Evolutionary conservation across 1,140 invertebrate genomes (phyloP).

Genomic region (Bilobella aurantiaca): DNA sequence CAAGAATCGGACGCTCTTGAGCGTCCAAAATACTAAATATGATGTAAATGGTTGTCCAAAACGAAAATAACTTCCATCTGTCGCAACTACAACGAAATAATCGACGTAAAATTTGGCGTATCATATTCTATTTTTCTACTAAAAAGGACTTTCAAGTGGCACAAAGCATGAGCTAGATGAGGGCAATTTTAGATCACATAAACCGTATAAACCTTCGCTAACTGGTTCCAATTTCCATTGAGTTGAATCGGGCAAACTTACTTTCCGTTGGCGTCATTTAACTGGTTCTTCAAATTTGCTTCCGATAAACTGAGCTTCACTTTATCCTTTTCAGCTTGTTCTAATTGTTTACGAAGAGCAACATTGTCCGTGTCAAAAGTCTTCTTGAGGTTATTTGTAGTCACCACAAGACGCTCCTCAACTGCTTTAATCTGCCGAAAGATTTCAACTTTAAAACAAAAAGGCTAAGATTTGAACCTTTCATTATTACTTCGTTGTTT

Average conservation of each 20-base stretch:
- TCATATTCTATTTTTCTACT: background rate
- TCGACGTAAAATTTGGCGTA: too few species aligned
- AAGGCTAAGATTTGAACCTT: background rate
- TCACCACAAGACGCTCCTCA: background rate
- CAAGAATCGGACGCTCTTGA: background rate
- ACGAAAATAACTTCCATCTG: background rate
- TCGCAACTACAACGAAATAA: too few species aligned
- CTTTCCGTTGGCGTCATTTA: slow-evolving; percentile 14
- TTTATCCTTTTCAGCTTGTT: slow-evolving; percentile 15
- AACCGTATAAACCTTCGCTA: background rate
- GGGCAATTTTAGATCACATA: background rate
- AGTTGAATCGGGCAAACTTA: background rate
- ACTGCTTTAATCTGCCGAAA: slow-evolving; percentile 8
- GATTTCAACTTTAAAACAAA: too few species aligned
- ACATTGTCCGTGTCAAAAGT: slow-evolving; percentile 7
- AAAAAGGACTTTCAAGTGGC: too few species aligned
- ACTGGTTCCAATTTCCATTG: background rate
- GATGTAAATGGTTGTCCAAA: background rate
- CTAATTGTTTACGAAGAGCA: slow-evolving; percentile 2
- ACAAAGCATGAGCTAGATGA: background rate
- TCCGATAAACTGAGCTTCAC: background rate
- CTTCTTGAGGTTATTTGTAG: slow-evolving; percentile 2
- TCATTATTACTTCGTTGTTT: slow-evolving; percentile 35
- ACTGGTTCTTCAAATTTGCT: slow-evolving; percentile 2
- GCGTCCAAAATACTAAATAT: background rate